Conservation (phyloP, 2,888 invertebrate species). For the Choristoneura rosaceana region DNA sequence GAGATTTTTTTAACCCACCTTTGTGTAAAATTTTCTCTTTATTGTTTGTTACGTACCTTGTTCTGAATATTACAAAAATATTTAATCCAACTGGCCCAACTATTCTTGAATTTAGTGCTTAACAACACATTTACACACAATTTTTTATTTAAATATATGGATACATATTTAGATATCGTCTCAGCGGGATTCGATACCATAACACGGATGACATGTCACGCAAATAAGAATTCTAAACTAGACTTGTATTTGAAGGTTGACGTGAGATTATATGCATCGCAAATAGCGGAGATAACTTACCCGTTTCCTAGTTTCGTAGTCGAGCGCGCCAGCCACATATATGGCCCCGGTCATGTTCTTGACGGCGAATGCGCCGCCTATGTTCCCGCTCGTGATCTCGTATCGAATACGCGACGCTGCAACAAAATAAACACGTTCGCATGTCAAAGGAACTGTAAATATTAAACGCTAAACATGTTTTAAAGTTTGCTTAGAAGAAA, state of each 20-base stretch:
- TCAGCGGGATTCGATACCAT: background rate
- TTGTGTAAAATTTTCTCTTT: too few species aligned
- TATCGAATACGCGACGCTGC: slow-evolving; percentile 99
- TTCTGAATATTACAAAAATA: too few species aligned
- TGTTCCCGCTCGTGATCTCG: slow-evolving; percentile 99
- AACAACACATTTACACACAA: too few species aligned
- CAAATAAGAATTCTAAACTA: slow-evolving; percentile 12
- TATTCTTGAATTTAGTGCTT: too few species aligned
- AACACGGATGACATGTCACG: background rate
- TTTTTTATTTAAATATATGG: background rate
- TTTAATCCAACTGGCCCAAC: too few species aligned
- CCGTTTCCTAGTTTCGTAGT: slow-evolving; percentile 98
- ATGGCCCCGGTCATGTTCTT: slow-evolving; percentile 99
- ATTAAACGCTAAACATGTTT: slow-evolving; percentile 40
- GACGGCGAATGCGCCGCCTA: slow-evolving; percentile 98
- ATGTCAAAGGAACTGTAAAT: slow-evolving; percentile 56
- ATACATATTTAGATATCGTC: background rate
- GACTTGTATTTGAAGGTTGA: slow-evolving; percentile 9
- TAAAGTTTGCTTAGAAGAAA: slow-evolving; percentile 26
- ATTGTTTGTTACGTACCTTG: too few species aligned
- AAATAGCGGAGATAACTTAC: slow-evolving; percentile 85
- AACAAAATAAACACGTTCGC: slow-evolving; percentile 64
- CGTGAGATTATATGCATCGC: slow-evolving; percentile 44
- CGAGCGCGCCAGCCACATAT: slow-evolving; percentile 98
- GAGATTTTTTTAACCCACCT: too few species aligned